Conservation (phyloP, 2,797 vertebrate species). For the Mastacembelus armatus region DNA sequence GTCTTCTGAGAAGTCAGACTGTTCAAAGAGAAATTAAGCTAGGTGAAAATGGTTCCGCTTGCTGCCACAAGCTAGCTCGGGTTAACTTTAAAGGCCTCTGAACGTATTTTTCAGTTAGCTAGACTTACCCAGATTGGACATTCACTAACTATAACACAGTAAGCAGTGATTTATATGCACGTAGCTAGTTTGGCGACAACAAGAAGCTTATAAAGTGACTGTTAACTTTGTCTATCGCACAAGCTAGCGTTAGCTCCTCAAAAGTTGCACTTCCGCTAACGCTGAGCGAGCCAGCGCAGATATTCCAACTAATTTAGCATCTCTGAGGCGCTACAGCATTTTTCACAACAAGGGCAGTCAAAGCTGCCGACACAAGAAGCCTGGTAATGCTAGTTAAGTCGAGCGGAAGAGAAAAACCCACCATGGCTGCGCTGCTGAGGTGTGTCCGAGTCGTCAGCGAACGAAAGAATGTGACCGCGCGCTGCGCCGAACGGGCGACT, state of each 20-base stretch:
- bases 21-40: conserved; percentile 79
- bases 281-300: conserved; percentile 11
- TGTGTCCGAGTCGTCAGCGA: conserved; percentile 60
- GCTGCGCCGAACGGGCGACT: conserved; percentile 29
- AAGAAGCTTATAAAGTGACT: neutral
- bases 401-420: conserved; percentile 60
- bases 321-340: neutral
- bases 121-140: neutral
- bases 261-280: conserved; percentile 80
- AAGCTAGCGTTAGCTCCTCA: conserved; percentile 66
- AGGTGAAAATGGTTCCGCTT: conserved; percentile 56
- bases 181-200: neutral
- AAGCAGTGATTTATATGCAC: neutral
- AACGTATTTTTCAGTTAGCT: neutral
- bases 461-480: conserved; percentile 70
- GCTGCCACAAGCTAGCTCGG: conserved; percentile 26
- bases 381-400: too few relatives aligned
- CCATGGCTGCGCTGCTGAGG: conserved; percentile 74
- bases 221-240: conserved; percentile 14
- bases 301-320: neutral
- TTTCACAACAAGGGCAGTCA: neutral
- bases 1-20: conserved; percentile 89
- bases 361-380: neutral
- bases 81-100: neutral
- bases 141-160: neutral